These are phyloP conservation scores for Pelmatolapia mariae DNA, from an alignment of 2,113 vertebrate genomes.

Conservation along the genomic window DNA sequence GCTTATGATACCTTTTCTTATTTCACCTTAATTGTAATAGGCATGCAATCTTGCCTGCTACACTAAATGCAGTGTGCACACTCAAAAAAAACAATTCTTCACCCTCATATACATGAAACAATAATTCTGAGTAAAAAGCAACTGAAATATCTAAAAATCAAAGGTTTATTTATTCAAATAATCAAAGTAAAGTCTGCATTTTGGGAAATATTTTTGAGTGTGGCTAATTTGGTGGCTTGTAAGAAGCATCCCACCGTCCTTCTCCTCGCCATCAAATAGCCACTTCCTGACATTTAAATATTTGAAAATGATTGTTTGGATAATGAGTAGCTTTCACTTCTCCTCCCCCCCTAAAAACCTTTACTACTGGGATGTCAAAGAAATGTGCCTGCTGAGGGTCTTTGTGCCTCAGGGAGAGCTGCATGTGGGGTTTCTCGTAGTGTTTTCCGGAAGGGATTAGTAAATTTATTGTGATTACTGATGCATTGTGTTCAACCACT, in stretches of 20 bases:
- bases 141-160: not conserved
- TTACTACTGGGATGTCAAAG: slow-evolving; percentile 1
- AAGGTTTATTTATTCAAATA: not conserved
- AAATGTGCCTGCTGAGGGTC: slow-evolving; percentile 15
- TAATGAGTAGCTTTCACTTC: slow-evolving; percentile 8
- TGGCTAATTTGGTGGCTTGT: not conserved
- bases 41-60: not conserved
- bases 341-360: not conserved
- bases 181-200: not conserved
- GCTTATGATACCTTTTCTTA: not conserved
- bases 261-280: not conserved
- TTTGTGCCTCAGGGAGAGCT: slow-evolving; percentile 18
- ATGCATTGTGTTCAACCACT: slow-evolving; percentile 33
- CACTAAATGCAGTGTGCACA: not conserved
- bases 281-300: slow-evolving; percentile 18
- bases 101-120: not conserved
- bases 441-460: slow-evolving; percentile 58
- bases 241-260: not conserved
- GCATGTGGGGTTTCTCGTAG: slow-evolving; percentile 26
- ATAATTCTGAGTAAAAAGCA: not conserved
- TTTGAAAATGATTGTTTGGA: slow-evolving; percentile 24
- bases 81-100: not conserved
- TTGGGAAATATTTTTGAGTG: not conserved
- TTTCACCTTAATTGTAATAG: not conserved
- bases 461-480: slow-evolving; percentile 46